These are phyloP conservation scores for Odiellus spinosus DNA, from an alignment of 2,888 invertebrate genomes.

Conservation along the genomic window DNA sequence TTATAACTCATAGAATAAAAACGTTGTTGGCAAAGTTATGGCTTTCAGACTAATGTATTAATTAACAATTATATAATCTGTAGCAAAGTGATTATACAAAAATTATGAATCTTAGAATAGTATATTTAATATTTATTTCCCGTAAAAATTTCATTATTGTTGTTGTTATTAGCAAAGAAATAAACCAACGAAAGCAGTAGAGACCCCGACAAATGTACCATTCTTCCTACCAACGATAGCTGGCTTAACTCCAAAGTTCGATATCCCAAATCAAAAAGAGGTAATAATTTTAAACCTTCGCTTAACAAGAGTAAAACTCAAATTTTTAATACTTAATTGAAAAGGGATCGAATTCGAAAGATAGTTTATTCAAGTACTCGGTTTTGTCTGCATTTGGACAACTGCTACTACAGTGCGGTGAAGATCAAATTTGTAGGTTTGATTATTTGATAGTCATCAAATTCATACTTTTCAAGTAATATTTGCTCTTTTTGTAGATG, in stretches of 20 bases:
- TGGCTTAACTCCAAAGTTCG: slow-evolving; percentile 65
- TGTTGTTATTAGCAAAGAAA: slow-evolving; percentile 47
- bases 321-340: neutral
- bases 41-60: too few species aligned
- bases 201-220: slow-evolving; percentile 71
- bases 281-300: slow-evolving; percentile 1
- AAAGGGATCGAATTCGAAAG: too few species aligned
- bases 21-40: too few species aligned
- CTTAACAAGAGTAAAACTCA: neutral
- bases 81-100: too few species aligned
- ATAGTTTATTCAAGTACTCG: slow-evolving; percentile 1
- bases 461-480: too few species aligned
- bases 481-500: slow-evolving; percentile 5
- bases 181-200: slow-evolving; percentile 69
- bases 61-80: too few species aligned
- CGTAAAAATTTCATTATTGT: too few species aligned
- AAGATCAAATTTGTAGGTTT: slow-evolving; percentile 9
- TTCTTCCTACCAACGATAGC: slow-evolving; percentile 88
- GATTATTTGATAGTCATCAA: too few species aligned
- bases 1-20: too few species aligned
- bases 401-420: slow-evolving; percentile 8
- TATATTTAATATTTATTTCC: too few species aligned
- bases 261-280: slow-evolving; percentile 31
- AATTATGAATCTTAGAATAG: too few species aligned
- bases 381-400: slow-evolving; percentile 15